Evolutionary conservation across 2,888 invertebrate genomes (phyloP).

Genomic region (Tetramorium bicarinatum): DNA sequence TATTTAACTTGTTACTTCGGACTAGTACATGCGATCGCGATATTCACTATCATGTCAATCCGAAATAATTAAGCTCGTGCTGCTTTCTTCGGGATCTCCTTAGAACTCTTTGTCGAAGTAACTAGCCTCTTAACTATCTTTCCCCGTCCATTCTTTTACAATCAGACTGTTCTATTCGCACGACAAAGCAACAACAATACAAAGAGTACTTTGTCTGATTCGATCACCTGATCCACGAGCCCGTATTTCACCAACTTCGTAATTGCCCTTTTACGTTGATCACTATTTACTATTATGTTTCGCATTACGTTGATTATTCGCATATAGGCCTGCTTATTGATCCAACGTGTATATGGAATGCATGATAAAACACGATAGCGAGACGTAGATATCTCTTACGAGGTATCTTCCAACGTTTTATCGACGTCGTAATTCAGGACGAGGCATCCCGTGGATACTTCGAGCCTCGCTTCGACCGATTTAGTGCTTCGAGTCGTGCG

Average conservation of each 20-base stretch:
- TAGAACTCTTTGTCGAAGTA: neutral
- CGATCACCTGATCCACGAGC: constrained; percentile 25
- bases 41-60: constrained; percentile 19
- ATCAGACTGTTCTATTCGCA: constrained; percentile 45
- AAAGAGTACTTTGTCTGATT: constrained; percentile 18
- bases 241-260: constrained; percentile 32
- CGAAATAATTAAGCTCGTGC: constrained; percentile 35
- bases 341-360: constrained; percentile 3
- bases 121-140: constrained; percentile 26
- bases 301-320: constrained; percentile 75
- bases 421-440: constrained; percentile 73
- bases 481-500: constrained; percentile 53
- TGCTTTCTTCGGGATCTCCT: constrained; percentile 13
- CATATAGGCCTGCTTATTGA: constrained; percentile 36
- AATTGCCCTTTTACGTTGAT: constrained; percentile 75
- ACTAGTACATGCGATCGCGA: constrained; percentile 19
- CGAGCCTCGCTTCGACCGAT: constrained; percentile 58
- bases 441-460: constrained; percentile 60
- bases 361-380: constrained; percentile 62
- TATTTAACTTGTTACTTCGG: neutral
- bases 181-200: constrained; percentile 38
- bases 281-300: constrained; percentile 75
- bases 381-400: constrained; percentile 53
- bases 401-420: constrained; percentile 73
- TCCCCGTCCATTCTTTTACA: constrained; percentile 12